A percentile compares a stretch with the other conserved stretches of the same genome.
Conservation (phyloP, 2,888 invertebrate species). For the Diloba caeruleocephala region DNA sequence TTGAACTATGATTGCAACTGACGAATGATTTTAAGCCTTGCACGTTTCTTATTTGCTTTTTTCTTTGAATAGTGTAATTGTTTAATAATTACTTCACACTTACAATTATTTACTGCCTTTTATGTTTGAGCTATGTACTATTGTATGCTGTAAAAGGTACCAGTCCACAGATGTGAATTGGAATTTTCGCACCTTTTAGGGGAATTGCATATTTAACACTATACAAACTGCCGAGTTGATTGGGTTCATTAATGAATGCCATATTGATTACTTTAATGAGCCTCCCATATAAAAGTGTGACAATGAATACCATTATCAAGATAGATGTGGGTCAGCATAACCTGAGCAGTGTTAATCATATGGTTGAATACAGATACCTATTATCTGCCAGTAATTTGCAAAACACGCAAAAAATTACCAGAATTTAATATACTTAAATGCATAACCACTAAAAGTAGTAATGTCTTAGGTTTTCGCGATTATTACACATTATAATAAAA, state of each 20-base stretch:
- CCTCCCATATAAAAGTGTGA: conserved; percentile 5
- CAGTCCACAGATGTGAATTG: conserved; percentile 42
- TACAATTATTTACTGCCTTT: conserved; percentile 38
- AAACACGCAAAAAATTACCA: too few relatives aligned
- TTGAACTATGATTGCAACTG: conserved; percentile 23
- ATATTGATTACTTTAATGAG: conserved; percentile 29
- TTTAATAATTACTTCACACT: conserved; percentile 38
- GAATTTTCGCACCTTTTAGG: conserved; percentile 46
- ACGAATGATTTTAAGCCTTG: conserved; percentile 14
- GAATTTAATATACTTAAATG: too few relatives aligned
- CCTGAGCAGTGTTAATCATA: too few relatives aligned
- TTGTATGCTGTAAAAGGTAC: conserved; percentile 44
- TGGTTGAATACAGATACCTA: too few relatives aligned
- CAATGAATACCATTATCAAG: neutral
- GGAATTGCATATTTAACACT: conserved; percentile 44
- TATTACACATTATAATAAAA: too few relatives aligned
- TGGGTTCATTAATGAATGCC: conserved; percentile 20
- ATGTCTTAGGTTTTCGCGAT: too few relatives aligned
- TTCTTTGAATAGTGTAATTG: conserved; percentile 14
- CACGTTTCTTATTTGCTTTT: neutral
- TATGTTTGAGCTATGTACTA: conserved; percentile 29
- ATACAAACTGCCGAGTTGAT: conserved; percentile 31
- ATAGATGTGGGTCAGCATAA: too few relatives aligned
- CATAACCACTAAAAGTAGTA: too few relatives aligned
- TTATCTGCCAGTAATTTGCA: too few relatives aligned